These are phyloP conservation scores for Pomacea maculata DNA, from an alignment of 1,140 invertebrate species.

Conservation along the genomic window DNA sequence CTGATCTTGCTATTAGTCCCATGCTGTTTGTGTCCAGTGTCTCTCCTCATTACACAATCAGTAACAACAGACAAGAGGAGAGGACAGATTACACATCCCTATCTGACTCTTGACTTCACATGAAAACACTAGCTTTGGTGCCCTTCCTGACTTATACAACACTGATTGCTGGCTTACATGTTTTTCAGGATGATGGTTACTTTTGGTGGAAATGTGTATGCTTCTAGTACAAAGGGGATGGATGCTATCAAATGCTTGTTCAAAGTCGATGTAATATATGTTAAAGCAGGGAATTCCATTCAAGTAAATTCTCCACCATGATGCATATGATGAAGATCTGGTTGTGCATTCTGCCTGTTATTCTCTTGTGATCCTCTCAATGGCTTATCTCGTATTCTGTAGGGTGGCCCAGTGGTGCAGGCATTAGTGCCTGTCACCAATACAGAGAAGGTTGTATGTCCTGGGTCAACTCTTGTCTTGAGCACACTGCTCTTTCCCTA, in stretches of 20 bases:
- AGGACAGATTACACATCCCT: slow-evolving; percentile 37
- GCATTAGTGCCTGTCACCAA: too few relatives aligned
- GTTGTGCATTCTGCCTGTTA: too few relatives aligned
- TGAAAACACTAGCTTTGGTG: slow-evolving; percentile 5
- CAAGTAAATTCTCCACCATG: neutral
- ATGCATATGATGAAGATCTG: too few relatives aligned
- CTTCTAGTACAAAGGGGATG: neutral
- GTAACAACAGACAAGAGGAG: slow-evolving; percentile 34
- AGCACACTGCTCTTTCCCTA: too few relatives aligned
- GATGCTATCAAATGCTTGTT: slow-evolving; percentile 19
- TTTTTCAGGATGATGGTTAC: slow-evolving; percentile 29
- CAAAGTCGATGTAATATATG: slow-evolving; percentile 23
- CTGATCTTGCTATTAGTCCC: neutral
- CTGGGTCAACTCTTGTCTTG: too few relatives aligned
- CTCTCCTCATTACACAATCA: slow-evolving; percentile 36
- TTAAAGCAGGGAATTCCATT: slow-evolving; percentile 26
- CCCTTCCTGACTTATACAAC: slow-evolving; percentile 6
- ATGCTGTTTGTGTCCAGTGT: slow-evolving; percentile 5
- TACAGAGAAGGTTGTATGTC: too few relatives aligned
- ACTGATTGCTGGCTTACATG: slow-evolving; percentile 24
- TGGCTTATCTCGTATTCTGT: too few relatives aligned
- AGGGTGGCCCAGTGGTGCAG: too few relatives aligned
- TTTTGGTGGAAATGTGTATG: slow-evolving; percentile 21
- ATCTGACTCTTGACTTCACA: slow-evolving; percentile 28
- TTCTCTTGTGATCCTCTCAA: too few relatives aligned